Conservation (phyloP, 2,797 vertebrate species). For the Clarias pachynema region DNA sequence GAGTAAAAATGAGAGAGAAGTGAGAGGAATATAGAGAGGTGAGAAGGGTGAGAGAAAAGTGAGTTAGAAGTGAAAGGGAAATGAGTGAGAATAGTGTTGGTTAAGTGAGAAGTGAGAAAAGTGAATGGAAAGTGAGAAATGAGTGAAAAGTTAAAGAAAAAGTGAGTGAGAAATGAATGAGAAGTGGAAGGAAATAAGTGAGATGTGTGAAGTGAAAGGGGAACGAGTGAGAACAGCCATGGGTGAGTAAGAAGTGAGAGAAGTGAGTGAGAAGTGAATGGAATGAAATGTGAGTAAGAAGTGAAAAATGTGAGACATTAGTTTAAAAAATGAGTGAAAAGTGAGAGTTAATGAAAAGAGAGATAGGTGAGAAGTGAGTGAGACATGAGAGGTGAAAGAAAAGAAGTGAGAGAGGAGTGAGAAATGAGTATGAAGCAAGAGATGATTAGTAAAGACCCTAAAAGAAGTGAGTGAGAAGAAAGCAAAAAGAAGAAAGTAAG, state of each 20-base stretch:
- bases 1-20: too few relatives aligned
- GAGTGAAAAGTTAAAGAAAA: too few relatives aligned
- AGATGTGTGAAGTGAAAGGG: not conserved
- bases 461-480: not conserved
- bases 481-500: not conserved
- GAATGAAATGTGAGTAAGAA: too few relatives aligned
- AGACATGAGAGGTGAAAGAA: not conserved
- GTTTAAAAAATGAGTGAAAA: not conserved
- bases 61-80: too few relatives aligned
- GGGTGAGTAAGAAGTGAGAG: too few relatives aligned
- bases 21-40: too few relatives aligned
- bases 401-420: not conserved
- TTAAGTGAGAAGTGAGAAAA: too few relatives aligned
- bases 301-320: not conserved
- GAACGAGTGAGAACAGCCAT: too few relatives aligned
- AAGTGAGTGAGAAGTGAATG: not conserved
- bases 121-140: too few relatives aligned
- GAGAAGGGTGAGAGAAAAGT: too few relatives aligned
- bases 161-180: not conserved
- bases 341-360: not conserved
- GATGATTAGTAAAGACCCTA: too few relatives aligned
- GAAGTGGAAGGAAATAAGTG: not conserved
- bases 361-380: not conserved
- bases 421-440: not conserved
- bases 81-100: not conserved